These are phyloP conservation scores for Saxidomus purpurata DNA, from an alignment of 1,140 invertebrate species.

Conservation along the genomic window DNA sequence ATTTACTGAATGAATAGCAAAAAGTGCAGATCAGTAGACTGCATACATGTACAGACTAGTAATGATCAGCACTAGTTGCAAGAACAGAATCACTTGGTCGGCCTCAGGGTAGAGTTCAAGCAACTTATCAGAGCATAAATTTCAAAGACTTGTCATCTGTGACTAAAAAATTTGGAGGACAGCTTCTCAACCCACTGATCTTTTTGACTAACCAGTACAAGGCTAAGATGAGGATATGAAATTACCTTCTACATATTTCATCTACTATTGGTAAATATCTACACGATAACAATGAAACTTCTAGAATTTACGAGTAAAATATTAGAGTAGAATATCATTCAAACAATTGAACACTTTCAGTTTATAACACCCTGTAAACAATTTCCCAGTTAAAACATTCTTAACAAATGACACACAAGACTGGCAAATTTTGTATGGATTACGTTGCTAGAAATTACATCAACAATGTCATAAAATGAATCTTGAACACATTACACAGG, in stretches of 20 bases:
- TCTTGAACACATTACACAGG: slow-evolving; percentile 18
- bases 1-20: too few species aligned
- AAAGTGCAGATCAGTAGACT: too few species aligned
- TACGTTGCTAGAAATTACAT: neutral
- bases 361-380: neutral
- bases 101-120: too few species aligned
- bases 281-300: neutral
- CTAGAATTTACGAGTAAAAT: neutral
- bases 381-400: neutral
- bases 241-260: neutral
- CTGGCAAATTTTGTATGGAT: neutral
- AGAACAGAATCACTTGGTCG: too few species aligned
- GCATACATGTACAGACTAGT: too few species aligned
- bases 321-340: slow-evolving; percentile 9
- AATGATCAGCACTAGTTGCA: too few species aligned
- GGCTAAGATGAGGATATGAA: neutral
- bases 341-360: slow-evolving; percentile 20
- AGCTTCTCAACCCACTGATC: too few species aligned
- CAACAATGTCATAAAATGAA: neutral
- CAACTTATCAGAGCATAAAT: too few species aligned
- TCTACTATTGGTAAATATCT: neutral
- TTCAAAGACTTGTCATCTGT: too few species aligned
- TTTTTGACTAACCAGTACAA: neutral
- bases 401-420: neutral
- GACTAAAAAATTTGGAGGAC: too few species aligned